phyloP scores from a whole-genome alignment of 2,888 invertebrate species.

The Melanchra persicariae region DNA sequence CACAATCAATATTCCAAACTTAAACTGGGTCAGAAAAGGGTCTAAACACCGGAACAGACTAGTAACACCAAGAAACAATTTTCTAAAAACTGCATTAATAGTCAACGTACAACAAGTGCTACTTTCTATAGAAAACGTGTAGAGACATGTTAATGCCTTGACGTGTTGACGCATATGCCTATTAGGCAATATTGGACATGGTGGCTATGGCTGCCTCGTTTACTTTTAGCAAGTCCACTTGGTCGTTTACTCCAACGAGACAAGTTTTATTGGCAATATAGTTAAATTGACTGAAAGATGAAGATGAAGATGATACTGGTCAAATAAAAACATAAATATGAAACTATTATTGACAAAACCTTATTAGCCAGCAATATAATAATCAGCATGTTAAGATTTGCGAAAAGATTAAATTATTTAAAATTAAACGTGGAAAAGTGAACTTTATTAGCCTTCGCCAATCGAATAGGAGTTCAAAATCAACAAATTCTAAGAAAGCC shows the following conservation, averaged over 20 bases:
- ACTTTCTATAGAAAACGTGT: constrained; percentile 87
- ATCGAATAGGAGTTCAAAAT: background rate
- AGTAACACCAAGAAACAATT: constrained; percentile 46
- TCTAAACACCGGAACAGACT: constrained; percentile 80
- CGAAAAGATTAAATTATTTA: no score
- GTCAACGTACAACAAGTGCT: constrained; percentile 82
- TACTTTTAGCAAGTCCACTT: constrained; percentile 40
- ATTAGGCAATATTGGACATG: constrained; percentile 84
- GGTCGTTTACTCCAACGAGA: constrained; percentile 25
- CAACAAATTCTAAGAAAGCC: background rate
- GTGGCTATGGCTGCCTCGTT: constrained; percentile 47
- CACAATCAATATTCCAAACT: constrained; percentile 63
- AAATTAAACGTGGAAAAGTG: background rate
- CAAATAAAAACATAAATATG: no score
- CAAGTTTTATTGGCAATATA: background rate
- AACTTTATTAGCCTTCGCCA: background rate
- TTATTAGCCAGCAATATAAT: no score
- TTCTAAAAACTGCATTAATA: constrained; percentile 86
- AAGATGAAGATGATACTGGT: no score
- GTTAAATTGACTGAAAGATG: background rate
- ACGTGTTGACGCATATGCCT: constrained; percentile 73
- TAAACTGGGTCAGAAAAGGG: constrained; percentile 70
- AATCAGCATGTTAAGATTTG: no score
- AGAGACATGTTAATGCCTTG: constrained; percentile 79
- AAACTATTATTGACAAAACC: no score